Base-by-base conservation (phyloP, 2,797 vertebrate genomes). In the Cyclopterus lumpus region DNA sequence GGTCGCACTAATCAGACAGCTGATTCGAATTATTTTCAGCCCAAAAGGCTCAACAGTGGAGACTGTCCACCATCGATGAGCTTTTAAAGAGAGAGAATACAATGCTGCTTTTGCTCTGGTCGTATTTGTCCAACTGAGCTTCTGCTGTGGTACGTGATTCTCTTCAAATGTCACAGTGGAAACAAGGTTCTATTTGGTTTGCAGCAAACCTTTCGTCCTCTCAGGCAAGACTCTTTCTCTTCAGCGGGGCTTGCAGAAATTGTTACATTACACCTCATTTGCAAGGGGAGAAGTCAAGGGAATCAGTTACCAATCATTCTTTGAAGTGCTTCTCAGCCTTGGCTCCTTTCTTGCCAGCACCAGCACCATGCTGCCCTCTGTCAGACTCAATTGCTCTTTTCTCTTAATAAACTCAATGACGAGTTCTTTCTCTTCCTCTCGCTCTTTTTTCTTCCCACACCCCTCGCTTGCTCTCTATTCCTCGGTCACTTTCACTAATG, bases 1-100 rank as follows among this genome's bases (percentile, higher is more conserved):
- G 90, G 93, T 92, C 83, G 15, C 51, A 60, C 75, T 88, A 87
- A 91, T 91, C 91, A 91, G 82, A 82, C 81, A 88, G 73, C 78
- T 84, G 83, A 93, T 91, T 91, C 80, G 75, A 91, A 90, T 91
- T 83, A 86, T 83, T 84, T 71, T 84, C 83, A 70, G 79, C 78
- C 89, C 68, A 79, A 86, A 88, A 79, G 81, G 73, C 82, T 86
- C 49, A 30, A 71, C 67, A 15, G 60, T 24, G 38, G 46, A 86
- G 46, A 72, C 15, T 24, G 59, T 86, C 60, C 64, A 38, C 70
- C 40, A 75, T 83, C 73, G 68, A 73, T 68, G 73, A 81, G 48
- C 18, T 2, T 66, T 82, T 78, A 73, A 83, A 87, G 58, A 67
- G 11, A 74, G 57, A 61, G 80, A n/a, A n/a, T n/a, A 79, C 71